Percentiles rank a stretch among this genome's conserved stretches.
phyloP scores from a whole-genome alignment of 2,113 vertebrate genomes.

The Chinchilla lanigera region DNA sequence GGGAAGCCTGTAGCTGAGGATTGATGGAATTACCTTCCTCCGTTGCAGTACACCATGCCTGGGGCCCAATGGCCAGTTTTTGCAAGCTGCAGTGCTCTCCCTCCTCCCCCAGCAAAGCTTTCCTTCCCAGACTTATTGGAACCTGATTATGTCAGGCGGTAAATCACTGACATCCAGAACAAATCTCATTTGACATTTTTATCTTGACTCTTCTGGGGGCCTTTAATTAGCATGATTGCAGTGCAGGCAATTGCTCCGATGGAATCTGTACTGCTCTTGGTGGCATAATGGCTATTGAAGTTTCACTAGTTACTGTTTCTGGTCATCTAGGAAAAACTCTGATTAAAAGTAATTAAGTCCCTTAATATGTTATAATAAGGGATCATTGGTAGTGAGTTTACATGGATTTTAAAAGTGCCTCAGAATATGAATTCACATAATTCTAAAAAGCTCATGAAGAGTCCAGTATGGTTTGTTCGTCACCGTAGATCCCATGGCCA shows the following conservation, averaged over 20 bases:
- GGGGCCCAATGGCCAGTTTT: background rate
- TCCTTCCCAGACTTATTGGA: conserved; percentile 60
- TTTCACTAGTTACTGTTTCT: conserved; percentile 83
- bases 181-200: conserved; percentile 83
- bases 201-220: conserved; percentile 84
- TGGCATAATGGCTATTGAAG: conserved; percentile 80
- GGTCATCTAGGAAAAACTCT: conserved; percentile 81
- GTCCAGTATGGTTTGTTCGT: background rate
- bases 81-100: background rate
- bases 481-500: accelerated
- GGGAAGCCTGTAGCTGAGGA: background rate
- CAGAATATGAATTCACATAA: background rate
- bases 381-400: background rate
- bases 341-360: conserved; percentile 84
- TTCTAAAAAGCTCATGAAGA: background rate
- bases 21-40: background rate
- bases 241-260: conserved; percentile 52
- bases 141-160: conserved; percentile 74
- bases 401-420: background rate
- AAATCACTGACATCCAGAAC: conserved; percentile 82
- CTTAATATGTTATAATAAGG: conserved; percentile 71
- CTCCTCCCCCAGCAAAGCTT: background rate
- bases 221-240: conserved; percentile 85
- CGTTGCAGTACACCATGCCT: accelerated
- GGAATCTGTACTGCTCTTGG: conserved; percentile 76